A percentile compares a stretch with the other conserved stretches of the same genome.
Conservation (phyloP, 2,113 vertebrate species). For the Labeo rohita region DNA sequence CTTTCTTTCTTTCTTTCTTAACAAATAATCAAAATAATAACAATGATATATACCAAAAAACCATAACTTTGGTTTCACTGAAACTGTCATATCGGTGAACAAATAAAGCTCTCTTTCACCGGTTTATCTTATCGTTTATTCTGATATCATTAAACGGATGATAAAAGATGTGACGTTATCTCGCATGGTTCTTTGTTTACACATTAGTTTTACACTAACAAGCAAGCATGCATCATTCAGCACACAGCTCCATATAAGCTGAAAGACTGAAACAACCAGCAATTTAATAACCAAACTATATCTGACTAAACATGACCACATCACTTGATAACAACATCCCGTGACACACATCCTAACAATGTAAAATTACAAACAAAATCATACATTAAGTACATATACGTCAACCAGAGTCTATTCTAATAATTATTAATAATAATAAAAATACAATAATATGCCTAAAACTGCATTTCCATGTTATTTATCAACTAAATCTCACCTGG, state of each 20-base stretch:
- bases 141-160: background rate
- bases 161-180: constrained; percentile 25
- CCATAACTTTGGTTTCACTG: background rate
- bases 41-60: background rate
- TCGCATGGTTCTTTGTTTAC: constrained; percentile 1
- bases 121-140: background rate
- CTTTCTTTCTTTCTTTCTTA: background rate
- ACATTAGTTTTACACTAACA: background rate
- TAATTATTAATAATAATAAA: background rate
- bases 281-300: background rate
- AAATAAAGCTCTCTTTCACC: background rate
- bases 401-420: background rate
- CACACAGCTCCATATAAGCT: background rate
- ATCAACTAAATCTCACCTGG: constrained; percentile 71
- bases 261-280: background rate
- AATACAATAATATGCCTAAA: background rate
- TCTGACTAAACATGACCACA: background rate
- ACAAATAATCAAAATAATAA: background rate
- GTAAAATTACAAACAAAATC: background rate
- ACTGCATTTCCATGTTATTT: background rate
- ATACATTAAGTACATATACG: background rate
- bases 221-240: background rate
- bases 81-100: background rate
- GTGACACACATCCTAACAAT: background rate
- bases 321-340: background rate